Base-by-base conservation (phyloP, 2,113 vertebrate genomes). In the Perccottus glenii region DNA sequence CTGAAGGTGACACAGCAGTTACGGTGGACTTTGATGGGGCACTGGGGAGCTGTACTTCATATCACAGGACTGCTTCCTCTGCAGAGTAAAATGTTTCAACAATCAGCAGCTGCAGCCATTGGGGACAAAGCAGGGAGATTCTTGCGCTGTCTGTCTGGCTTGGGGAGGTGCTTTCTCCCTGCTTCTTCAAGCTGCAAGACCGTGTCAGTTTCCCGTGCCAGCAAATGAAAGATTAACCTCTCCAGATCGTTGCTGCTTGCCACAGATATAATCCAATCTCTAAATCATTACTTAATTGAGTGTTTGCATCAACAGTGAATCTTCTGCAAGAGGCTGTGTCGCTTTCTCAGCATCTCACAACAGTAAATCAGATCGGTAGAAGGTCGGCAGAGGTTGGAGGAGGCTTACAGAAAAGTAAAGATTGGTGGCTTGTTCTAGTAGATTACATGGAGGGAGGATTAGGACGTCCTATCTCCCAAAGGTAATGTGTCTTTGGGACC, bases 1-100 rank as follows among this genome's bases (percentile, higher is more conserved):
- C 60, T 89, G 80, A 88, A 89, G 88, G 90, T 93, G 91, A 92
- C 90, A 87, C 85, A 81, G 89, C 90, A 92, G 85, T 89, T 90
- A 88, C 81, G 77, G 75, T 70, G 68, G 86, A 88, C 85, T 86
- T 85, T 89, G 91, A 90, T 85, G 87, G 84, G 87, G 67, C 89
- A 84, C 85, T 64, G 67, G 91, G 90, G 90, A 91, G 85, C 87
- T 66, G 80, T 91, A 85, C 84, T 78, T 89, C 88, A 91, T 86
- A 87, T 89, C 86, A 85, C 84, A 77, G 75, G 77, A 79, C 72
- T 78, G 88, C 83, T 86, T 88, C 82, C 80, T 90, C 83, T 78
- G 84, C 87, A 82, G 75, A 87, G 81, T 80, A 81, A 88, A 84
- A 83, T 75, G 63, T 82, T 86, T 87, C 70, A 77, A 86, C 83